phyloP scores from a whole-genome alignment of 2,113 vertebrate species.

The Solea senegalensis region DNA sequence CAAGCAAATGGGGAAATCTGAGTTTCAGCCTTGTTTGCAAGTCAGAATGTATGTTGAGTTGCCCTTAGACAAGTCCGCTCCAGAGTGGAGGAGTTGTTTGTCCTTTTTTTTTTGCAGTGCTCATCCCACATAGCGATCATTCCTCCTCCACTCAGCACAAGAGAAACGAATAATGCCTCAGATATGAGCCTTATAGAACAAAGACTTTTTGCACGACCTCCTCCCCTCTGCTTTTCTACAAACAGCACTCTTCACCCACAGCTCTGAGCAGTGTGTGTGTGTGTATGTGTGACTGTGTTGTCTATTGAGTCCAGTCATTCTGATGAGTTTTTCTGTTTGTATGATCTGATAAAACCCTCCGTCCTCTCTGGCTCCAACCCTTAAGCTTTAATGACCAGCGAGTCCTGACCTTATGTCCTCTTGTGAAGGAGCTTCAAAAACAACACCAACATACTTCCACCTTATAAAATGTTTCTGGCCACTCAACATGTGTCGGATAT shows the following conservation, averaged over 20 bases:
- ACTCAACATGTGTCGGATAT: background rate
- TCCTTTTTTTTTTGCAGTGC: slow-evolving; percentile 39
- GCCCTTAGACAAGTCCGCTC: slow-evolving; percentile 57
- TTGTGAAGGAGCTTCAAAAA: background rate
- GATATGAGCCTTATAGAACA: slow-evolving; percentile 69
- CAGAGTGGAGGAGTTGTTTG: slow-evolving; percentile 37
- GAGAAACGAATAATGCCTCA: slow-evolving; percentile 68
- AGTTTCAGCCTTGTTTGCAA: slow-evolving; percentile 31
- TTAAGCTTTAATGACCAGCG: background rate
- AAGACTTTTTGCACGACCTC: slow-evolving; percentile 45
- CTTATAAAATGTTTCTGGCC: background rate
- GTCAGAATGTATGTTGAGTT: slow-evolving; percentile 10
- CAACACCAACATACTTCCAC: background rate
- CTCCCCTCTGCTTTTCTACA: slow-evolving; percentile 18
- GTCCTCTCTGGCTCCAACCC: slow-evolving; percentile 3
- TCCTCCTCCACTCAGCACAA: slow-evolving; percentile 70
- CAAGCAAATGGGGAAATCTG: slow-evolving; percentile 18
- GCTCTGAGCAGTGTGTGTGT: slow-evolving; percentile 33
- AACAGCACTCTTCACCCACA: slow-evolving; percentile 33
- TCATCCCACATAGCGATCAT: slow-evolving; percentile 79
- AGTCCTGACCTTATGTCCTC: slow-evolving; percentile 20
- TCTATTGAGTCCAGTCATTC: slow-evolving; percentile 48
- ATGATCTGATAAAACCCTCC: slow-evolving; percentile 42
- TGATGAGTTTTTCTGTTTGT: slow-evolving; percentile 44
- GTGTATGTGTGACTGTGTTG: slow-evolving; percentile 39